phyloP scores from a whole-genome alignment of 2,888 invertebrate species.

The Mantis religiosa region DNA sequence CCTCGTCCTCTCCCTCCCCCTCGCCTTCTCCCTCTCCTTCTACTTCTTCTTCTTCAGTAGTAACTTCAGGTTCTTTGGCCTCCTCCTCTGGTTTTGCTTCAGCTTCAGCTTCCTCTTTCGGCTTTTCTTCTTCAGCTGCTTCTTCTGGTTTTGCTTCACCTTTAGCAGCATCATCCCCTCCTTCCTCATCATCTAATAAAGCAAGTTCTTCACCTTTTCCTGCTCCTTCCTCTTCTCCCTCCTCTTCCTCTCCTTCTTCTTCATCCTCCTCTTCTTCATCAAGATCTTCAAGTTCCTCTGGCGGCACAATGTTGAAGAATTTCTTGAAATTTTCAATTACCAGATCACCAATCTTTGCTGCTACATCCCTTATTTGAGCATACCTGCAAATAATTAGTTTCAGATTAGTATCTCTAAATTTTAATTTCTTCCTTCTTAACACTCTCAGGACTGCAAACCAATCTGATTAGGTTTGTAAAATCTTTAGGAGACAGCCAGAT shows the following conservation, averaged over 20 bases:
- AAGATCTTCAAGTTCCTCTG: slow-evolving; percentile 30
- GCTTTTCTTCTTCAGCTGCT: not conserved
- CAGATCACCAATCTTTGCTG: slow-evolving; percentile 54
- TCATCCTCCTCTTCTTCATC: slow-evolving; percentile 12
- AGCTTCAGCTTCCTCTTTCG: not conserved
- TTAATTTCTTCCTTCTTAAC: no score
- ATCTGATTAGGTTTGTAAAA: no score
- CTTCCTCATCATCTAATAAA: slow-evolving; percentile 35
- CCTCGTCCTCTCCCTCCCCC: not conserved
- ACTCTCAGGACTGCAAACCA: no score
- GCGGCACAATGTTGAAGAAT: slow-evolving; percentile 57
- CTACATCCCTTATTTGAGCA: slow-evolving; percentile 48
- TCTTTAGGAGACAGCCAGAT: no score
- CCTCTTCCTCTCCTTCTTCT: slow-evolving; percentile 29
- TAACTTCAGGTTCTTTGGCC: not conserved
- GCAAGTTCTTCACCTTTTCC: slow-evolving; percentile 30
- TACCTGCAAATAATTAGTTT: slow-evolving; percentile 43
- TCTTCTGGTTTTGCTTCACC: not conserved
- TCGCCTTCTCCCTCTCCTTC: not conserved
- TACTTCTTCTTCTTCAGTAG: not conserved
- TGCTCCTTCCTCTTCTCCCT: slow-evolving; percentile 25
- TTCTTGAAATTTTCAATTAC: slow-evolving; percentile 63
- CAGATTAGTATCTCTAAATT: no score
- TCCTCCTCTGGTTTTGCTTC: not conserved
- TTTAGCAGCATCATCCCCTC: slow-evolving; percentile 15